phyloP scores from a whole-genome alignment of 2,113 vertebrate species.

The Cyprinodon brontotheroides region DNA sequence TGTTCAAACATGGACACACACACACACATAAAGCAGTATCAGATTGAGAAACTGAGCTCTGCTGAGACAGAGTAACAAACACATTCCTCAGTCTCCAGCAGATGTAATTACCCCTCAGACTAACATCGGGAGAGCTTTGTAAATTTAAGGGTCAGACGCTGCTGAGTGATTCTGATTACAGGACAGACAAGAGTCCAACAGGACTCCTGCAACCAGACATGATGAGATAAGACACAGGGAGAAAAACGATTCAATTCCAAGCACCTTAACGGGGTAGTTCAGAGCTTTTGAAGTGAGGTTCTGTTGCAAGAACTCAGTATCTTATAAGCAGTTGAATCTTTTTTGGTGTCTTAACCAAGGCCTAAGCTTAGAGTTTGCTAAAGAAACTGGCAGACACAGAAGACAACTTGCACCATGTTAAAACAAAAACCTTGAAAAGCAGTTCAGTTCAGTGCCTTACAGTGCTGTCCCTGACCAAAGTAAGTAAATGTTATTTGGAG shows the following conservation, averaged over 20 bases:
- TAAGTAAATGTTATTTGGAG: too few relatives aligned
- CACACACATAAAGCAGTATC: constrained; percentile 9
- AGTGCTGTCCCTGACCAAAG: too few relatives aligned
- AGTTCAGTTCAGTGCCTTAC: too few relatives aligned
- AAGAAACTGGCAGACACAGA: background rate
- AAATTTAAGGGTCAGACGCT: constrained; percentile 50
- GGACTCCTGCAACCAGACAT: constrained; percentile 10
- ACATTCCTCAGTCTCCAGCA: constrained; percentile 39
- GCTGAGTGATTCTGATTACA: constrained; percentile 48
- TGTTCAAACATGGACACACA: constrained; percentile 48
- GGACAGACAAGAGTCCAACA: constrained; percentile 26
- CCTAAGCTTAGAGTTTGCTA: background rate
- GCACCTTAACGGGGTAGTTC: background rate
- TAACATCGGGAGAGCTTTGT: constrained; percentile 31
- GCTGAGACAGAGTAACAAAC: constrained; percentile 42
- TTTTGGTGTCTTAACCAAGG: background rate
- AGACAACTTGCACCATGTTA: background rate
- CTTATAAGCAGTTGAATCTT: background rate
- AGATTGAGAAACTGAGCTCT: constrained; percentile 39
- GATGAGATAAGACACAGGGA: background rate
- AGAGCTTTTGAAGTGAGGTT: background rate
- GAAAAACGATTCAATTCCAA: background rate
- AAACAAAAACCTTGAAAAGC: background rate
- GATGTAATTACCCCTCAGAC: constrained; percentile 66
- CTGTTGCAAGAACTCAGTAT: background rate